phyloP scores from a whole-genome alignment of 1,140 invertebrate genomes.

The Zaprionus taronus region DNA sequence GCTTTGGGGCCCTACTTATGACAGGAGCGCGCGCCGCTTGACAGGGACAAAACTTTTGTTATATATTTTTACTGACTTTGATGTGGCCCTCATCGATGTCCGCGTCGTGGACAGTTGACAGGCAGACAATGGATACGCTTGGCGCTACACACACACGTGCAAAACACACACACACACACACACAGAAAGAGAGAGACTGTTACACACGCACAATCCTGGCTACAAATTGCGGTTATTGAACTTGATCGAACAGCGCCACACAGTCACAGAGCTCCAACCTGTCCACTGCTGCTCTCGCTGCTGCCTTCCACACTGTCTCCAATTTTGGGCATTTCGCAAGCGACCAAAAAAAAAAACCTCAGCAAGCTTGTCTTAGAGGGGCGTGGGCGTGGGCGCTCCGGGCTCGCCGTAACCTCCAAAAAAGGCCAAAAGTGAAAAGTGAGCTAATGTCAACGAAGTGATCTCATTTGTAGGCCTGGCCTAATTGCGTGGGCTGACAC shows the following conservation, averaged over 20 bases:
- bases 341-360: conserved; percentile 2
- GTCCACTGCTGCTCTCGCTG: conserved; percentile 33
- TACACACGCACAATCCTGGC: conserved; percentile 37
- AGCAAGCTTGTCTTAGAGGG: not conserved
- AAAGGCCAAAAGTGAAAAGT: conserved; percentile 78
- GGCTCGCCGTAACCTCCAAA: conserved; percentile 37
- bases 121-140: conserved; percentile 74
- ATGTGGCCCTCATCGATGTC: conserved; percentile 81
- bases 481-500: conserved; percentile 67
- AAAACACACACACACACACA: conserved; percentile 7
- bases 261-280: conserved; percentile 49
- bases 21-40: conserved; percentile 67
- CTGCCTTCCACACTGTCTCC: conserved; percentile 55
- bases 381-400: not conserved
- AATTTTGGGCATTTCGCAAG: conserved; percentile 73
- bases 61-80: conserved; percentile 77
- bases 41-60: conserved; percentile 61
- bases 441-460: conserved; percentile 75
- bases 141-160: conserved; percentile 60
- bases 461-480: conserved; percentile 74
- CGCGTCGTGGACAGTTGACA: conserved; percentile 70
- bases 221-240: conserved; percentile 76
- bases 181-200: too few relatives aligned
- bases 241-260: conserved; percentile 26
- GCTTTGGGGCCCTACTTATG: conserved; percentile 66